These are phyloP conservation scores for Epizoanthus rinbou DNA, from an alignment of 92 coral and sea anemone genomes.

Conservation along the genomic window DNA sequence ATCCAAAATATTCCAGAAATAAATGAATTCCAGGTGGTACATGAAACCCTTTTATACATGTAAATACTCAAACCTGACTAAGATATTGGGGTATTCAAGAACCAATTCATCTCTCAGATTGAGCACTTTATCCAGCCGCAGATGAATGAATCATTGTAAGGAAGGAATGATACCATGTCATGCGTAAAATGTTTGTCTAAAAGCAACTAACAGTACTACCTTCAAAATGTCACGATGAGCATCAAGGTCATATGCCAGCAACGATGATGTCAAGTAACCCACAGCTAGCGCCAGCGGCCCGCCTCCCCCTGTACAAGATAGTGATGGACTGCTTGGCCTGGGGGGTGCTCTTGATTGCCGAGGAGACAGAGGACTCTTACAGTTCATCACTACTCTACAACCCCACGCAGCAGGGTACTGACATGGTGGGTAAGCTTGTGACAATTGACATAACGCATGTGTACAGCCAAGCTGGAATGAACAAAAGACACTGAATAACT, in stretches of 20 bases:
- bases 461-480: constrained; percentile 86
- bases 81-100: too few species aligned
- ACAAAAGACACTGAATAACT: neutral
- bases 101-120: too few species aligned
- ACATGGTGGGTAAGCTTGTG: constrained; percentile 83
- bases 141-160: neutral
- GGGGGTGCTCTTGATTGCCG: constrained; percentile 66
- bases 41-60: too few species aligned
- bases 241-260: constrained; percentile 88
- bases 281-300: constrained; percentile 90
- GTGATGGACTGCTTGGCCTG: constrained; percentile 71
- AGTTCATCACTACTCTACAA: constrained; percentile 77
- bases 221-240: constrained; percentile 87
- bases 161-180: neutral
- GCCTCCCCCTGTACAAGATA: constrained; percentile 91
- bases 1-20: too few species aligned
- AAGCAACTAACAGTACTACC: constrained; percentile 43
- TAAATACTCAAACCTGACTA: too few species aligned
- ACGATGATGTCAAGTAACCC: constrained; percentile 88
- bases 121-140: neutral
- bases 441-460: constrained; percentile 74
- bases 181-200: neutral
- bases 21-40: too few species aligned
- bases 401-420: constrained; percentile 88
- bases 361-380: constrained; percentile 88